Percentiles rank a stretch among this genome's conserved stretches.
Evolutionary conservation across 2,888 invertebrate genomes (phyloP).

Genomic region (Trilocha varians): DNA sequence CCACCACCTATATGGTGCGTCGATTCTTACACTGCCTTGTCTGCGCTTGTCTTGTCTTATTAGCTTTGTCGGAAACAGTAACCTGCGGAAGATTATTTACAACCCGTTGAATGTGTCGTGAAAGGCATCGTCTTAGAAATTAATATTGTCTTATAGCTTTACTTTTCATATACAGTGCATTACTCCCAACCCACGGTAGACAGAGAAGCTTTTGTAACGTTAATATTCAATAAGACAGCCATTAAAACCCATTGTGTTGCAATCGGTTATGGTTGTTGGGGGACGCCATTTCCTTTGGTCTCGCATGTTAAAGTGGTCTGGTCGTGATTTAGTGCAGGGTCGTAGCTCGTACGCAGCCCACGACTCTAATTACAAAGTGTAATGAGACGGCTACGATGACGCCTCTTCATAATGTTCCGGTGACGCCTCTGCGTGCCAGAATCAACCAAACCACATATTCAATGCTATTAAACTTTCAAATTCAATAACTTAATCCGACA

Average conservation of each 20-base stretch:
- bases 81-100: conserved; percentile 21
- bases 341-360: conserved; percentile 46
- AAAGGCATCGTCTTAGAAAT: no score
- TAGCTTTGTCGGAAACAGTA: conserved; percentile 31
- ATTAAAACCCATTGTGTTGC: conserved; percentile 46
- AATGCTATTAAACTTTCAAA: no score
- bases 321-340: conserved; percentile 64
- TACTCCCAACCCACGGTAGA: conserved; percentile 16
- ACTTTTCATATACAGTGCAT: no score
- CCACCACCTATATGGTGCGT: conserved; percentile 18
- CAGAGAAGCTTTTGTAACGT: conserved; percentile 30
- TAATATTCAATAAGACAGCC: conserved; percentile 60
- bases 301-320: conserved; percentile 43
- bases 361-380: conserved; percentile 68
- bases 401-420: conserved; percentile 11
- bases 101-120: conserved; percentile 13
- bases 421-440: conserved; percentile 27
- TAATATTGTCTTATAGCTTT: no score
- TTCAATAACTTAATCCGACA: neutral
- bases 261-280: conserved; percentile 39
- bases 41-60: conserved; percentile 38
- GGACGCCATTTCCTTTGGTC: conserved; percentile 23
- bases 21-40: conserved; percentile 41
- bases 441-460: no score
- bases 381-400: conserved; percentile 45